phyloP scores from a whole-genome alignment of 1,140 invertebrate genomes.

The Ctenoplectra terminalis region DNA sequence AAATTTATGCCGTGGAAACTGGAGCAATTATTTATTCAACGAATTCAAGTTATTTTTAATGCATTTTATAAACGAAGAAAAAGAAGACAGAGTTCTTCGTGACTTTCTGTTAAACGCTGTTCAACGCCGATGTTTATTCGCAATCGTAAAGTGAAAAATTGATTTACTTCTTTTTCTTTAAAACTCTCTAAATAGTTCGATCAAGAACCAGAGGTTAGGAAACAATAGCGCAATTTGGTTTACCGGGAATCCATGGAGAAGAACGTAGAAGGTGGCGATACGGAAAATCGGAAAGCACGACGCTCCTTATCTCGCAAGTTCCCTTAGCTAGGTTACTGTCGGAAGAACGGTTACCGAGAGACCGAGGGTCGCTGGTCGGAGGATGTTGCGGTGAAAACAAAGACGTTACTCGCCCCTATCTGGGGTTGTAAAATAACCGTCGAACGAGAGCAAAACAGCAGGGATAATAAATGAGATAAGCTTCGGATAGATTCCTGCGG shows the following conservation, averaged over 20 bases:
- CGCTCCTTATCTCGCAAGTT: conserved; percentile 61
- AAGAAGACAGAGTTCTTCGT: neutral
- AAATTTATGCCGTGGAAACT: neutral
- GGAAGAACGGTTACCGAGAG: conserved; percentile 43
- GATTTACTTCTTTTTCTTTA: neutral
- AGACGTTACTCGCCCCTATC: conserved; percentile 81
- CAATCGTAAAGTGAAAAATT: no score
- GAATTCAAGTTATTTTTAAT: neutral
- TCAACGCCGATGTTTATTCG: conserved; percentile 4
- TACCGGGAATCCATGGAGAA: neutral
- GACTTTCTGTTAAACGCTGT: neutral
- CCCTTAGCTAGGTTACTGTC: conserved; percentile 26
- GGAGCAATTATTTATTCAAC: neutral
- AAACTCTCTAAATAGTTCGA: neutral
- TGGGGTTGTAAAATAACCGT: conserved; percentile 82
- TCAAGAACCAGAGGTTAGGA: neutral
- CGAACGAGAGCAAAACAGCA: conserved; percentile 76
- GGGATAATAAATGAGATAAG: conserved; percentile 81
- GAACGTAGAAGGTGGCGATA: conserved; percentile 39
- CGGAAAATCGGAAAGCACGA: conserved; percentile 51
- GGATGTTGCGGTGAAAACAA: conserved; percentile 81
- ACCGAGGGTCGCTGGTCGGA: conserved; percentile 56
- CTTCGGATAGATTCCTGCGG: conserved; percentile 73
- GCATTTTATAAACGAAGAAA: neutral
- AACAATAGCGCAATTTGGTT: neutral